Evolutionary conservation across 2,888 invertebrate genomes (phyloP), one percentile per base, ranked within the genome.

Genomic region (Troglohyphantes excavatus): DNA sequence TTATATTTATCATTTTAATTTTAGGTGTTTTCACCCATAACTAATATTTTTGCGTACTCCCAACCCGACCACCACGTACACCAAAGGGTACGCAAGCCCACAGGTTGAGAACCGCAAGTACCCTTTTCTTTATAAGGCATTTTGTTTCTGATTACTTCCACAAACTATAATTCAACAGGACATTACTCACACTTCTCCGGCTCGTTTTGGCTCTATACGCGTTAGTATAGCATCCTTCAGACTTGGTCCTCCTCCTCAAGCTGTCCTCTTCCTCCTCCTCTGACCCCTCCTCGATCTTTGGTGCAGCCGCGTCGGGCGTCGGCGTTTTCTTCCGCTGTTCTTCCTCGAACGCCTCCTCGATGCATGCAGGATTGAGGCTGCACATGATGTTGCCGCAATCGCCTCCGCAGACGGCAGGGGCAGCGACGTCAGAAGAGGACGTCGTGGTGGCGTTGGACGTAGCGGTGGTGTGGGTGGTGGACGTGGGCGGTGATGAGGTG

Each of bases 301-400:
- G 23, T 13, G 21, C 23, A 0, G 59, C 19, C 17, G 13, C 26
- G 19, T 19, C 17, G 2, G 70, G 72, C 0, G 83, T 72, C n/a
- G 43, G 33, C 39, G 39, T 39, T 39, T 3, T 39, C 7, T 73
- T 63, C 9, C 39, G 21, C 5, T 13, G 23, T 2, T 90, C 79
- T 2, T 85, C 79, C 11, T 85, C 79, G 65, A 75, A 75, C 23
- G 19, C 59, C 7, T 90, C 84, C 2, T 90, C 90, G 9, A 90
- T 76, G 59, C 85, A 81, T 13, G 76, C 90, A 11, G 90, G 90
- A 9, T 79, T 90, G 13, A 90, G 75, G 13, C 90, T 85, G 63
- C 90, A 90, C 90, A 90, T 90, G 39, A 90, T 90, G 46, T 90
- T 90, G 5, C 90, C 90, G n/a, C 90, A 90, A 26, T 90, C 85